A percentile compares a stretch with the other conserved stretches of the same genome.
Evolutionary conservation across 2,113 vertebrate genomes (phyloP).

Genomic region (Otis tarda): DNA sequence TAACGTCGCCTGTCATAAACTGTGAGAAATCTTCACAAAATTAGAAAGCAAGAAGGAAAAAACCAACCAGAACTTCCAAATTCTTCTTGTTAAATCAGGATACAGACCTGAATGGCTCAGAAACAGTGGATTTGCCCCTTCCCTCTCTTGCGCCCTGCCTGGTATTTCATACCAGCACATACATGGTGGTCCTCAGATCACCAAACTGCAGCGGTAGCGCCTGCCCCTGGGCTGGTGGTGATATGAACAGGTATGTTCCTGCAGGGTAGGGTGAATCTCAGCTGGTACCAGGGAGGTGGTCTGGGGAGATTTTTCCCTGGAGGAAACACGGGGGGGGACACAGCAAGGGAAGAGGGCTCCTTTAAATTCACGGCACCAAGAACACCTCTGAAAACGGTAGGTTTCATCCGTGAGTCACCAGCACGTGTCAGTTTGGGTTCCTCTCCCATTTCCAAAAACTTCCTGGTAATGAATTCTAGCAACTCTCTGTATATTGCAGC

Average conservation of each 20-base stretch:
- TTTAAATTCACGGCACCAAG: not conserved
- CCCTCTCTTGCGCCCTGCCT: not conserved
- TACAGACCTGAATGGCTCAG: not conserved
- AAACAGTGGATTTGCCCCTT: not conserved
- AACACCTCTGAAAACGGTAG: not conserved
- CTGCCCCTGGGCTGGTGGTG: not conserved
- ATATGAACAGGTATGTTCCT: accelerated
- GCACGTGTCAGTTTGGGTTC: not conserved
- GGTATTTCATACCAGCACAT: not conserved
- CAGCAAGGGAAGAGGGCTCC: not conserved
- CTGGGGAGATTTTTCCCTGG: not conserved
- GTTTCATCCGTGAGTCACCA: not conserved
- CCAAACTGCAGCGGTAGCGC: not conserved
- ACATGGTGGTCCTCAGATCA: not conserved
- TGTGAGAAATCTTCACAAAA: not conserved
- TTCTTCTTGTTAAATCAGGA: not conserved
- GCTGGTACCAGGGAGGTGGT: not conserved
- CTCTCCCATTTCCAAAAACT: not conserved
- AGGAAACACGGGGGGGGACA: too few relatives aligned
- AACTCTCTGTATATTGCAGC: not conserved
- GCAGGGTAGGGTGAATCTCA: not conserved
- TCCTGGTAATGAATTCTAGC: not conserved
- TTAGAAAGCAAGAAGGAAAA: not conserved
- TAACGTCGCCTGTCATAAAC: not conserved
- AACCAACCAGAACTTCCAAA: not conserved